Evolutionary conservation across 2,113 vertebrate species (phyloP), one percentile per base, ranked within the genome.

Genomic region (Eclectus roratus): DNA sequence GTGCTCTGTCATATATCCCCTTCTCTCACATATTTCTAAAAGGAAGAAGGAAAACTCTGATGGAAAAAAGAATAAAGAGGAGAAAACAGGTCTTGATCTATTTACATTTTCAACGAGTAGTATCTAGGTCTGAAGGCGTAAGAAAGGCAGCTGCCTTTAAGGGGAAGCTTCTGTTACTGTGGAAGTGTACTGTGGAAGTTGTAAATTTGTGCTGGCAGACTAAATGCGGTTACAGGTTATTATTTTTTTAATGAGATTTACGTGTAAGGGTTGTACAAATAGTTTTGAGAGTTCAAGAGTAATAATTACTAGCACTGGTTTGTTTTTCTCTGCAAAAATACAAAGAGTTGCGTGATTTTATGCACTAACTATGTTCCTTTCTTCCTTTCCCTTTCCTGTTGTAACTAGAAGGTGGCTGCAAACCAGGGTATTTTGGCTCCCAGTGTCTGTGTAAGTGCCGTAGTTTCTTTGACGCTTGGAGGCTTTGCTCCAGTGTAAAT

Each of bases 381-480:
- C 70, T 79, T 61, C 68, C 14, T 86, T 85, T 79, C 71, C 21
- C 31, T 73, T 94, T 84, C 46, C 44, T 89, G 39, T 73, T 85
- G 29, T 46, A 86, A 78, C 60, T 66, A 95, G 77, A 91, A 87
- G 39, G 65, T 91, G 65, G 68, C 83, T 98, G 98, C 94, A 97
- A 97, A 63, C 91, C 80, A 65, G 98, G 98, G 14, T 98, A 97
- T 95, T 99, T 98, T 56, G 98, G 98, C 83, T 66, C 95, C 33
- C 96, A 33, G 55, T 98, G 98, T 90, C 98, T 97, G 41, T 23
- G 97, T 98, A 94, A 99, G 98, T 98, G 69, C 72, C 5, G 2
- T 80, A 28, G 5, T 77, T 90, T 69, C 61, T 90, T 73, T 63
- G 56, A 43, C 0, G 1, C 43, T 66, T 88, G 80, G 80, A 93